Evolutionary conservation across 2,113 vertebrate genomes (phyloP), one percentile per base, ranked within the genome.

Genomic region (Ageneiosus marmoratus): DNA sequence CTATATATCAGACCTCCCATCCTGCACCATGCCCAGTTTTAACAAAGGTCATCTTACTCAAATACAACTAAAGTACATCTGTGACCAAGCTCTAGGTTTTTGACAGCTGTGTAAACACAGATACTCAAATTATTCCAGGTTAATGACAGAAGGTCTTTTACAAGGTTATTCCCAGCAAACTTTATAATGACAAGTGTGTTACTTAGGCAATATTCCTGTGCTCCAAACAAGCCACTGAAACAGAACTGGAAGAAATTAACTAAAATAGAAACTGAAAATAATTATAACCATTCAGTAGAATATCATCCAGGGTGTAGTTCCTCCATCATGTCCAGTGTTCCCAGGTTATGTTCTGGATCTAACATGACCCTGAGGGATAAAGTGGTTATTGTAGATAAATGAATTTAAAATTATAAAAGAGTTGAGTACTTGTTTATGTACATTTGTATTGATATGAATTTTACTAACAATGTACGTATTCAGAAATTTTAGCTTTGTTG

Each of bases 61-160:
- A 70, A 83, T 67, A 79, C 27, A 79, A 29, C 41, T 69, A 72
- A 78, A 79, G 75, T 79, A 79, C 37, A 78, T 29, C 51, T 69
- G 27, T 34, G 32, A 58, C 15, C 4, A 41, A 69, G 41, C 18
- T 22, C 29, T 12, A 6, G 12, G 11, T 34, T 48, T 48, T 44
- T 70, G 44, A 80, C 84, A 85, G 51, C 73, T 82, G 79, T 62
- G 70, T 46, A 77, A 82, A 50, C 63, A 77, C 50, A 41, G 53
- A 44, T 27, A 13, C 22, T 70, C 73, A 11, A 22, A n/a, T 83
- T 44, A 82, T 5, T 15, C 24, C 62, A 46, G 16, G 22, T 20
- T 60, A 34, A 41, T 22, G 24, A 34, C 82, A 83, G 75, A 70
- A 70, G 75, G 75, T 18, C 37, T 41, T 41, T 41, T 41, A 41